These are phyloP conservation scores for Platygyra sinensis DNA, from an alignment of 64 coral and sea anemone species.

Conservation along the genomic window DNA sequence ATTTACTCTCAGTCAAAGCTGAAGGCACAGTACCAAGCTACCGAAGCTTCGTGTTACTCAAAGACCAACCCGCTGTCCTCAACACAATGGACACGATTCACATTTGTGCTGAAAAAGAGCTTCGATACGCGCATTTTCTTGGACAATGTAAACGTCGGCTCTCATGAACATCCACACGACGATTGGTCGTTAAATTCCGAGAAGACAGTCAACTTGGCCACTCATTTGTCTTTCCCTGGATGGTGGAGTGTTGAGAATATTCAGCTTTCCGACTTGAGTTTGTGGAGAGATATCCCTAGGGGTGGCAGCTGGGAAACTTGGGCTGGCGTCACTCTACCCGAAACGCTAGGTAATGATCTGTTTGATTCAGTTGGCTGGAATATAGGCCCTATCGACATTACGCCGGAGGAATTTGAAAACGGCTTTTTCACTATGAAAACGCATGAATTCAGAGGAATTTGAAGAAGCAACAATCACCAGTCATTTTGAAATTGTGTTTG, in stretches of 20 bases:
- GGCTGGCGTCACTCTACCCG: neutral
- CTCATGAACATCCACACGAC: too few species aligned
- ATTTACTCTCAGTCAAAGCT: neutral
- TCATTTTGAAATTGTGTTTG: too few species aligned
- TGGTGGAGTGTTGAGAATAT: constrained; percentile 5
- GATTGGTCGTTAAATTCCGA: neutral
- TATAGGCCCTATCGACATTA: too few species aligned
- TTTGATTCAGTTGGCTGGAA: too few species aligned
- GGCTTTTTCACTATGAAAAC: too few species aligned
- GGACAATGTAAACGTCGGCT: neutral
- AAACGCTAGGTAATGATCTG: neutral
- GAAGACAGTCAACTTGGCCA: neutral
- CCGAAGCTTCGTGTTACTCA: neutral
- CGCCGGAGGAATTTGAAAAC: too few species aligned
- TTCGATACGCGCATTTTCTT: neutral
- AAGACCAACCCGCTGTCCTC: neutral
- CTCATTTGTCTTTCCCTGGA: neutral
- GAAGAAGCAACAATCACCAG: too few species aligned
- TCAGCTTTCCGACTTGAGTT: neutral
- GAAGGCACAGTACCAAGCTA: neutral
- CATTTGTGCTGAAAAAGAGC: neutral
- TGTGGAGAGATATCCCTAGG: neutral
- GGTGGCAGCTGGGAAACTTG: neutral
- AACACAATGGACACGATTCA: neutral
- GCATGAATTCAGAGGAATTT: too few species aligned